phyloP scores from a whole-genome alignment of 2,888 invertebrate species.

The Dascillus cervinus region DNA sequence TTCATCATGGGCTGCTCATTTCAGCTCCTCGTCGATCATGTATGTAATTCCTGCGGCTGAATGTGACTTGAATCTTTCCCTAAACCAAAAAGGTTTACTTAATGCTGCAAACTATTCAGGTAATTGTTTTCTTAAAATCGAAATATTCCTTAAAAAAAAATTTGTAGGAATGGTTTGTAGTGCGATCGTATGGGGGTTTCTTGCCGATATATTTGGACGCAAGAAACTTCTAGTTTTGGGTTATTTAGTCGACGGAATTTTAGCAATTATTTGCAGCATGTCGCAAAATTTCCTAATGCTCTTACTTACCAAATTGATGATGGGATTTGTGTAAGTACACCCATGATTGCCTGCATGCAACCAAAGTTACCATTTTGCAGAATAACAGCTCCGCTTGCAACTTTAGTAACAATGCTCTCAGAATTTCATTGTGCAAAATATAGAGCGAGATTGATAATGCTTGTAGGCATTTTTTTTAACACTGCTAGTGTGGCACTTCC shows the following conservation, averaged over 20 bases:
- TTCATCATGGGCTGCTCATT: not conserved
- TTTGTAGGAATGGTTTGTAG: slow-evolving; percentile 66
- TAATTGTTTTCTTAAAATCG: not conserved
- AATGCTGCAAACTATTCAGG: not conserved
- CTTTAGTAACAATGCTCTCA: slow-evolving; percentile 62
- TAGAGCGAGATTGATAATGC: slow-evolving; percentile 56
- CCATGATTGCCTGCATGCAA: too few relatives aligned
- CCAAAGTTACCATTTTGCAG: too few relatives aligned
- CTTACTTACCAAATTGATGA: slow-evolving; percentile 62
- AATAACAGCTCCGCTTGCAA: slow-evolving; percentile 64
- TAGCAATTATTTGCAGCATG: slow-evolving; percentile 55
- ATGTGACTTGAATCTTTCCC: not conserved
- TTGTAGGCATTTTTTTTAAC: slow-evolving; percentile 60
- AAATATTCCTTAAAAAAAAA: slow-evolving; percentile 4
- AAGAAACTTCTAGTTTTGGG: slow-evolving; percentile 60
- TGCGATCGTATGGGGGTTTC: slow-evolving; percentile 68
- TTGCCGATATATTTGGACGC: slow-evolving; percentile 67
- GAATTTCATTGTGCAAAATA: slow-evolving; percentile 64
- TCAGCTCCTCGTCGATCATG: not conserved
- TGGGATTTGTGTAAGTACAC: slow-evolving; percentile 66
- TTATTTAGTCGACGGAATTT: slow-evolving; percentile 54
- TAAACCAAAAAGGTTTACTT: not conserved
- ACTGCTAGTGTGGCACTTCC: slow-evolving; percentile 59
- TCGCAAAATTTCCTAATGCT: slow-evolving; percentile 61
- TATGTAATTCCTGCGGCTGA: not conserved